A percentile compares a stretch with the other conserved stretches of the same genome.
Conservation (phyloP, 2,113 vertebrate species). For the Myrmophylax atrothorax region DNA sequence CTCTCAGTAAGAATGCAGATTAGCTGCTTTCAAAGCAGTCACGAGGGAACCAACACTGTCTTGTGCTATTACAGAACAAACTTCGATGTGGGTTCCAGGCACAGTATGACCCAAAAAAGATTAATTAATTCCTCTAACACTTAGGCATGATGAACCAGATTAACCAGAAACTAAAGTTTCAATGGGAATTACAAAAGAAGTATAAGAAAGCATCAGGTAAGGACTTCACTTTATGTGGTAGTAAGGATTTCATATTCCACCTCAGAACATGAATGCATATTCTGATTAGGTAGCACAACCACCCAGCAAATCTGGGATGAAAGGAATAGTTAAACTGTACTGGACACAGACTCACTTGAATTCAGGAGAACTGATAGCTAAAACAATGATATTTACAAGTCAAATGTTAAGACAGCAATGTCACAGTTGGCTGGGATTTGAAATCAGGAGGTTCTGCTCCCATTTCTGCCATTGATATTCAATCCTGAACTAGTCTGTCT, state of each 20-base stretch:
- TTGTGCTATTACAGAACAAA: not conserved
- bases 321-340: not conserved
- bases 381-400: not conserved
- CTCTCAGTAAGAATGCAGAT: not conserved
- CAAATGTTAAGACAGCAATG: not conserved
- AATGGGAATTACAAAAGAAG: not conserved
- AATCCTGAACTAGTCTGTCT: not conserved
- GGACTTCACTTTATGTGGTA: not conserved
- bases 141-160: not conserved
- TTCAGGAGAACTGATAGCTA: not conserved
- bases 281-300: not conserved
- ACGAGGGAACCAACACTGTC: not conserved
- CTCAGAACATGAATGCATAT: not conserved
- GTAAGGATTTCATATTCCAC: not conserved
- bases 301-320: not conserved
- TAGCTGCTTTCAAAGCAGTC: not conserved
- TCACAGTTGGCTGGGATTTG: not conserved
- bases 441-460: not conserved
- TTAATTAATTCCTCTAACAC: not conserved
- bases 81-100: not conserved
- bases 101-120: not conserved
- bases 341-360: not conserved
- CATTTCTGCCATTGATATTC: not conserved
- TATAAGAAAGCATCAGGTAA: not conserved
- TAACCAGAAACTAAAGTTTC: not conserved